Base-by-base conservation (phyloP, 92 coral and sea anemone genomes). In the Umimayanthus kanabou region DNA sequence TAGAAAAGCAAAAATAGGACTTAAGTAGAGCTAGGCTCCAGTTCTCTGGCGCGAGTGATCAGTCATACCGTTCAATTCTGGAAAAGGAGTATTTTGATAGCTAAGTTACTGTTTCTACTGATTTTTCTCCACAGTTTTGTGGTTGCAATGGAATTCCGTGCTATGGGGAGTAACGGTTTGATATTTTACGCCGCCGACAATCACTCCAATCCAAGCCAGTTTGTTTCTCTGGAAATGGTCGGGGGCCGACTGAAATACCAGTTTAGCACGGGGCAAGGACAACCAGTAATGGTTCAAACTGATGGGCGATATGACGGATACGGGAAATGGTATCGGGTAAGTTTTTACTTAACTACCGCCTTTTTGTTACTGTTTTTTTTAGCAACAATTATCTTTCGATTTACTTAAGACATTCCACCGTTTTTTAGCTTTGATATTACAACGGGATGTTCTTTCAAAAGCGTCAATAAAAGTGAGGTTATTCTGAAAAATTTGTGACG, bases 291-390 rank as follows among this genome's bases (percentile, higher is more conserved):
- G 5, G 77, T 89, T 15, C 74, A 84, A 67, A 89, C 91, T 10
- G 73, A 64, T 11, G 6, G 42, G 13, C 83, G 77, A 20, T 89
- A 89, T 57, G 50, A 61, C 28, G 80, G 80, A 15, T 14, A 76
- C 15, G 88, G 78, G 39, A 40, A 29, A 29, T 89, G 91, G 91
- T 83, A 89, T 75, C 86, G 87, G 85, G 91, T 89, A 77, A 39
- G 88, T 20, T 13, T 10, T 53, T 28, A 76, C 8, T 5, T 23
- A 22, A 18, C 14, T 53, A 11, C 58, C 14, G 18, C 58, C 58
- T 11, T 13, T 53, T 53, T 53, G 53, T 53, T 53, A 2, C 18
- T 13, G 58, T 53, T 53, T 53, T 18, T 18, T 53, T 47, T 47
- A 47, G 50, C 50, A 47, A 47, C 50, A 47, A 42, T 0, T 4